phyloP scores from a whole-genome alignment of 2,888 invertebrate genomes.

The Helicoverpa assulta region DNA sequence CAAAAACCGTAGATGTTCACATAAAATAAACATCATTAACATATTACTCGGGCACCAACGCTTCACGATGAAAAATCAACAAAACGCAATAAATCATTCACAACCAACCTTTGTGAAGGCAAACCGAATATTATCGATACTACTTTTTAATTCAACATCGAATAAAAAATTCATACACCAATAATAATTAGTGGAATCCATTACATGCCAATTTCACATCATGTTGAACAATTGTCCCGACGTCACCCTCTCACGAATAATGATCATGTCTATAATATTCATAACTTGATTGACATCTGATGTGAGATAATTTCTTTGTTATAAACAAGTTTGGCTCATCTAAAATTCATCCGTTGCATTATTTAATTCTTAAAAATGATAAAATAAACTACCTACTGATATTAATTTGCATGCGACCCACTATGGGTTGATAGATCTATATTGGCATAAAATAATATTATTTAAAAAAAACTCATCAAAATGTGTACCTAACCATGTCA shows the following conservation, averaged over 20 bases:
- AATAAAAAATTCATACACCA: slow-evolving; percentile 70
- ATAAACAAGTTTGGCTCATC: slow-evolving; percentile 79
- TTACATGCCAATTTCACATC: slow-evolving; percentile 78
- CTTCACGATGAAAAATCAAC: slow-evolving; percentile 84
- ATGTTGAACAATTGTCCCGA: slow-evolving; percentile 53
- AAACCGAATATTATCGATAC: slow-evolving; percentile 74
- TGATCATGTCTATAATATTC: slow-evolving; percentile 74
- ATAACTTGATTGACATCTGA: slow-evolving; percentile 84
- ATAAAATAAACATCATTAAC: slow-evolving; percentile 74
- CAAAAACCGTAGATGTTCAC: slow-evolving; percentile 47
- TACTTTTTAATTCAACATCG: slow-evolving; percentile 62
- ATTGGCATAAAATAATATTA: slow-evolving; percentile 41
- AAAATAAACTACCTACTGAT: slow-evolving; percentile 58
- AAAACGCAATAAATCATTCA: slow-evolving; percentile 83
- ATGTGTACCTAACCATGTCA: slow-evolving; percentile 30
- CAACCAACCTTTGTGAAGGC: slow-evolving; percentile 75
- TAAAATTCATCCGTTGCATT: slow-evolving; percentile 71
- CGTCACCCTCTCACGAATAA: slow-evolving; percentile 69
- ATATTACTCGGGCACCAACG: slow-evolving; percentile 81
- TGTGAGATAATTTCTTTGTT: slow-evolving; percentile 68
- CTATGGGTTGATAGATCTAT: slow-evolving; percentile 26
- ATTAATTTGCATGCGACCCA: slow-evolving; percentile 45
- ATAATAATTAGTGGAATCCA: slow-evolving; percentile 81
- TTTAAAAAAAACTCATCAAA: slow-evolving; percentile 28
- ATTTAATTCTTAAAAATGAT: slow-evolving; percentile 36